Evolutionary conservation across 1,140 invertebrate genomes (phyloP).

Genomic region (Drosophila miranda): DNA sequence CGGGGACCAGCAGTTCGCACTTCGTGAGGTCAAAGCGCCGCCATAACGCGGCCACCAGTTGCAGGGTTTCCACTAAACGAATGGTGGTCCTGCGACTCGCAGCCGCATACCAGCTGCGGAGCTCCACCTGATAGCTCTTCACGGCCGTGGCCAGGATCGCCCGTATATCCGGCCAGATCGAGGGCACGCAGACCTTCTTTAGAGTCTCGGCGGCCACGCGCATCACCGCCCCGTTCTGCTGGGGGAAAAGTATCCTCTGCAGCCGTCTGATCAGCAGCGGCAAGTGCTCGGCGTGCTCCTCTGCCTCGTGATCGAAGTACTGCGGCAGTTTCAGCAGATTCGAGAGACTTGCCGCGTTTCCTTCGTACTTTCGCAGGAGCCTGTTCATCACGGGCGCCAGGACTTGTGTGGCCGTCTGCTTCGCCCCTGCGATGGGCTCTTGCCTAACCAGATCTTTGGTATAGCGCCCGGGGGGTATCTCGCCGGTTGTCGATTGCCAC

Average conservation of each 20-base stretch:
- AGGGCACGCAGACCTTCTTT: slow-evolving; percentile 4
- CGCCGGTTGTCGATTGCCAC: slow-evolving; percentile 48
- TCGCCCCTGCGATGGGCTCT: slow-evolving; percentile 3
- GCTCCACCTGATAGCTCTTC: slow-evolving; percentile 27
- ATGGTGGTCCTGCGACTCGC: background rate
- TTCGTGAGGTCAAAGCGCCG: slow-evolving; percentile 37
- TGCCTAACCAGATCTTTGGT: slow-evolving; percentile 30
- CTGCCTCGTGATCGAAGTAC: slow-evolving; percentile 1
- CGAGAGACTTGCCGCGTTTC: background rate
- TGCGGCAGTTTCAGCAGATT: slow-evolving; percentile 52
- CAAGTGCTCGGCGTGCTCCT: background rate
- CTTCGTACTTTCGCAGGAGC: slow-evolving; percentile 12
- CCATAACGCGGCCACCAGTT: slow-evolving; percentile 26
- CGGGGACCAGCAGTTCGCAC: slow-evolving; percentile 14
- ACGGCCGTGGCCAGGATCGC: slow-evolving; percentile 39
- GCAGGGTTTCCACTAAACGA: slow-evolving; percentile 18
- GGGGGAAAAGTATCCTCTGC: slow-evolving; percentile 18
- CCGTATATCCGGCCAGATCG: background rate
- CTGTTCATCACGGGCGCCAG: slow-evolving; percentile 14
- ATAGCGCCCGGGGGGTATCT: slow-evolving; percentile 53
- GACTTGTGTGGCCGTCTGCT: slow-evolving; percentile 3
- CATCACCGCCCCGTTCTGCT: slow-evolving; percentile 9
- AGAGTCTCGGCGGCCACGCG: slow-evolving; percentile 28
- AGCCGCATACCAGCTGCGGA: slow-evolving; percentile 9
- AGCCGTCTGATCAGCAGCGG: slow-evolving; percentile 21